Evolutionary conservation across 2,888 invertebrate species (phyloP).

Genomic region (Prenolepis imparis): DNA sequence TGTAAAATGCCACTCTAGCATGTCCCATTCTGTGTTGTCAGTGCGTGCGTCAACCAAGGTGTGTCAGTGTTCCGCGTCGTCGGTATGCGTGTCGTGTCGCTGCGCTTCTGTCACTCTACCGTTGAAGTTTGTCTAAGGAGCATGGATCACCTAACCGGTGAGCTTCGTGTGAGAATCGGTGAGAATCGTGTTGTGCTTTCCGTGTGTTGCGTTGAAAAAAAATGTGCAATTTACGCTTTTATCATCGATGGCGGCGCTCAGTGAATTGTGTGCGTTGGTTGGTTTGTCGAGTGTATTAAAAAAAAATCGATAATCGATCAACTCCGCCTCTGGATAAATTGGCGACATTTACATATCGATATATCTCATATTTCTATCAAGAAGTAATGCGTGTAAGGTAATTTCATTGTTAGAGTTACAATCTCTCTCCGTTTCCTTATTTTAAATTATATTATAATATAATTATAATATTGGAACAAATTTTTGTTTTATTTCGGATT

Average conservation of each 20-base stretch:
- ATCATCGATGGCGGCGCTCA: neutral
- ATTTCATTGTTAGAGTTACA: neutral
- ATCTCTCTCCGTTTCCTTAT: neutral
- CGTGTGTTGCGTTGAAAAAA: neutral
- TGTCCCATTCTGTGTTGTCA: slow-evolving; percentile 63
- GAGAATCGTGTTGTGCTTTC: neutral
- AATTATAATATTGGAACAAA: neutral
- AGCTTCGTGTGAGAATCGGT: neutral
- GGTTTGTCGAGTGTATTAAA: neutral
- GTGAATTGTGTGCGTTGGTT: slow-evolving; percentile 29
- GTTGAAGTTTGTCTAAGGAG: slow-evolving; percentile 83
- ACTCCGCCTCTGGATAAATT: neutral
- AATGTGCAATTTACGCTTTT: slow-evolving; percentile 11
- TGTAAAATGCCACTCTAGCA: slow-evolving; percentile 76
- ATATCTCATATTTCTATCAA: neutral
- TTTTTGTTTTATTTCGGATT: neutral
- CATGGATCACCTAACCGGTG: slow-evolving; percentile 64
- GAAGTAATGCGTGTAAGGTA: slow-evolving; percentile 18
- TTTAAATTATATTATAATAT: neutral
- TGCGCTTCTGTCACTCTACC: slow-evolving; percentile 82
- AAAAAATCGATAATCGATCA: neutral
- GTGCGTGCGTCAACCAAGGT: slow-evolving; percentile 67
- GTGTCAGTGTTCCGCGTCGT: slow-evolving; percentile 69
- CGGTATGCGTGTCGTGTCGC: slow-evolving; percentile 72
- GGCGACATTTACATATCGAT: neutral